phyloP scores from a whole-genome alignment of 1,140 invertebrate genomes.

The Eufriesea mexicana region DNA sequence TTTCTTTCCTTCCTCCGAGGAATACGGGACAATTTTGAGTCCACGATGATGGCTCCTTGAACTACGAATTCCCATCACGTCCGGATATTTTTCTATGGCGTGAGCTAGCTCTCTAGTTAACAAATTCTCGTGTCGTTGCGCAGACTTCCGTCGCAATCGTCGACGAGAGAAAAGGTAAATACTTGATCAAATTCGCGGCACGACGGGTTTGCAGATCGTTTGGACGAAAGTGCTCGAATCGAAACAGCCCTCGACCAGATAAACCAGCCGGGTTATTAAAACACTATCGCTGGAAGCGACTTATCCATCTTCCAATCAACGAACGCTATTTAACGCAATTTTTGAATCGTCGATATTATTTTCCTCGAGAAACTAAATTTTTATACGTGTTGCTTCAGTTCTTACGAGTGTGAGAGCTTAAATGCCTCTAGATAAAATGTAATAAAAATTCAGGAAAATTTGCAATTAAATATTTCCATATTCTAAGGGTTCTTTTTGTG shows the following conservation, averaged over 20 bases:
- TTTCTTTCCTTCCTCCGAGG: no score
- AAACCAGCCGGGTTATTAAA: neutral
- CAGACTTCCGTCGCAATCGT: neutral
- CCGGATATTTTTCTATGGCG: neutral
- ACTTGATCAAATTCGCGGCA: neutral
- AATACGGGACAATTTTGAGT: neutral
- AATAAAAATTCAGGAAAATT: no score
- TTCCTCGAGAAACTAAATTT: no score
- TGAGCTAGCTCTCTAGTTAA: neutral
- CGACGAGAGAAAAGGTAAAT: slow-evolving; percentile 2
- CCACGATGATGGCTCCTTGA: no score
- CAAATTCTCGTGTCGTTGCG: neutral
- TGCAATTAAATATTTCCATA: no score
- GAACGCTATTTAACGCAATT: neutral
- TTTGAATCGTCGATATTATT: no score
- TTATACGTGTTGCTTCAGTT: no score
- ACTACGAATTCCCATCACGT: neutral
- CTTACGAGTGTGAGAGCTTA: no score
- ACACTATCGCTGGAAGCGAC: neutral
- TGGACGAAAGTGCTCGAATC: neutral
- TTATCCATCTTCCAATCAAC: neutral
- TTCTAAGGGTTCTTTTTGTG: no score
- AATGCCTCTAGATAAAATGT: no score
- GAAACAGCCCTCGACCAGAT: neutral
- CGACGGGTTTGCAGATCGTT: neutral